Conservation (phyloP, 2,113 vertebrate genomes). For the Hypanus sabinus region DNA sequence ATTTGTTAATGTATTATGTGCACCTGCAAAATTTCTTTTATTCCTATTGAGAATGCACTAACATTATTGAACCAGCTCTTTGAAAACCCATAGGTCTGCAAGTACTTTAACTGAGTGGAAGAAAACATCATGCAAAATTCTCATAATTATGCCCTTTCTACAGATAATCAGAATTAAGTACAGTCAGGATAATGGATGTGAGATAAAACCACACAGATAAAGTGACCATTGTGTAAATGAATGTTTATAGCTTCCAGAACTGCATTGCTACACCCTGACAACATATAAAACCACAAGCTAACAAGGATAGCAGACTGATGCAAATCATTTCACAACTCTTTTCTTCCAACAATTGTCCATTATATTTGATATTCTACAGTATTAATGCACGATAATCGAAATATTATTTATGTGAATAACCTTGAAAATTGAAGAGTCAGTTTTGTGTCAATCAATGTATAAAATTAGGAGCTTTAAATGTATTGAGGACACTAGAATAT, state of each 20-base stretch:
- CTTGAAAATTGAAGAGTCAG: neutral
- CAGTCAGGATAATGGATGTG: neutral
- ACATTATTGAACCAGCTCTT: neutral
- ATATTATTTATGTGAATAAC: neutral
- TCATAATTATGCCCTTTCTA: neutral
- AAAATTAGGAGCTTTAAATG: neutral
- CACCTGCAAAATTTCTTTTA: neutral
- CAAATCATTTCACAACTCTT: neutral
- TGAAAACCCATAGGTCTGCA: neutral
- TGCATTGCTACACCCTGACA: neutral
- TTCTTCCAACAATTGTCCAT: neutral
- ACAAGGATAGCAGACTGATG: neutral
- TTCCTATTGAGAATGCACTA: neutral
- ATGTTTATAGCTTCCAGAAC: neutral
- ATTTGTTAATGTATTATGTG: neutral
- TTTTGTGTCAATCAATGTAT: neutral
- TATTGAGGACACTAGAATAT: neutral
- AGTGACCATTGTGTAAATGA: neutral
- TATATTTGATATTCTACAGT: neutral
- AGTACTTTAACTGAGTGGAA: neutral
- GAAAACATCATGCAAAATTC: neutral
- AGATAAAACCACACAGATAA: neutral
- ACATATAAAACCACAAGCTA: neutral
- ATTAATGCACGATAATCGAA: neutral
- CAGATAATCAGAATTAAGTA: neutral